Conservation (phyloP, 1,140 invertebrate species). For the Pachypsylla venusta region DNA sequence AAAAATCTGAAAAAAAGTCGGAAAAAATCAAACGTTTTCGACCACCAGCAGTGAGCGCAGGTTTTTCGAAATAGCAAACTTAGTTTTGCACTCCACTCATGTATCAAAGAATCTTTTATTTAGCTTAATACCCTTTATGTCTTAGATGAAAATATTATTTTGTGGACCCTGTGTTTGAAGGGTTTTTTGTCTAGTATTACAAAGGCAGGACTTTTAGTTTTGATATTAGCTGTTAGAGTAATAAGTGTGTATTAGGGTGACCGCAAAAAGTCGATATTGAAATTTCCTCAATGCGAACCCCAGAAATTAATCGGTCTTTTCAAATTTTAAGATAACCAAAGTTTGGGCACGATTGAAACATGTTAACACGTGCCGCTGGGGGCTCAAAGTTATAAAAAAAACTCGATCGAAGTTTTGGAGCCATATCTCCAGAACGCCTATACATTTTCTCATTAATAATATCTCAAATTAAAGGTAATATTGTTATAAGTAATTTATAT, state of each 20-base stretch:
- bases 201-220: too few species aligned
- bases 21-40: too few species aligned
- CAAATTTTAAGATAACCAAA: conserved; percentile 1
- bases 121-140: too few species aligned
- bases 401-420: neutral
- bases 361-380: conserved; percentile 1
- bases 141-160: too few species aligned
- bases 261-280: neutral
- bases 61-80: too few species aligned
- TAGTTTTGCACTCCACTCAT: too few species aligned
- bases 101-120: too few species aligned
- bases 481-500: neutral
- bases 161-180: too few species aligned
- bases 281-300: neutral
- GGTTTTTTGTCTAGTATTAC: too few species aligned
- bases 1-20: too few species aligned
- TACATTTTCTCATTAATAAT: neutral
- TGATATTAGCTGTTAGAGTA: too few species aligned
- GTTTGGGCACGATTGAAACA: conserved; percentile 2
- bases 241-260: conserved; percentile 6
- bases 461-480: conserved; percentile 3
- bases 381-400: conserved; percentile 2
- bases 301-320: neutral
- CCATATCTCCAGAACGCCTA: neutral
- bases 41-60: too few species aligned